Conservation (phyloP, 2,888 invertebrate species). For the Leptinotarsa peninsularis region DNA sequence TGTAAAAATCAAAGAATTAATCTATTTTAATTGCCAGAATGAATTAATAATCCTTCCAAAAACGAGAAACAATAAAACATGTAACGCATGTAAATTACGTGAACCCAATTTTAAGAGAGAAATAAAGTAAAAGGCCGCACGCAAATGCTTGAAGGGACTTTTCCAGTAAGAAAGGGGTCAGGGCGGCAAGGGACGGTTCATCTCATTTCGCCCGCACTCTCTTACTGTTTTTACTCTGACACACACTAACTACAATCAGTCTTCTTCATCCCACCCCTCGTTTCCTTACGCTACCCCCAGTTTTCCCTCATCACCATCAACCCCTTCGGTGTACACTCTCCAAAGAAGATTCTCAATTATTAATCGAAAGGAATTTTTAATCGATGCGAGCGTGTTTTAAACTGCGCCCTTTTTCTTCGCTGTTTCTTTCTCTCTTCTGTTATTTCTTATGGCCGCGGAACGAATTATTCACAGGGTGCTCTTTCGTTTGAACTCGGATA, state of each 20-base stretch:
- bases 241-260: conserved; percentile 67
- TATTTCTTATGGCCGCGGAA: conserved; percentile 42
- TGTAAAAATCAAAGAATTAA: conserved; percentile 8
- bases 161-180: conserved; percentile 24
- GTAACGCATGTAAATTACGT: conserved; percentile 51
- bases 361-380: conserved; percentile 66
- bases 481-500: not conserved
- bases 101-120: conserved; percentile 53
- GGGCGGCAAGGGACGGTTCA: conserved; percentile 69
- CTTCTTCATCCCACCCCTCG: conserved; percentile 59
- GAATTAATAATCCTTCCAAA: conserved; percentile 22
- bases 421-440: conserved; percentile 49
- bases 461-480: conserved; percentile 32
- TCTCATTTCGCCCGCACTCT: conserved; percentile 77
- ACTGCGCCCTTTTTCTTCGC: conserved; percentile 55
- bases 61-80: conserved; percentile 37
- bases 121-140: conserved; percentile 54
- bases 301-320: conserved; percentile 60
- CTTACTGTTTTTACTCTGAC: conserved; percentile 67
- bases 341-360: conserved; percentile 65
- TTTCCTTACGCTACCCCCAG: conserved; percentile 46
- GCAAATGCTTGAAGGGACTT: conserved; percentile 49
- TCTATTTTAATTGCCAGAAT: conserved; percentile 29
- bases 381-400: conserved; percentile 63
- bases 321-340: conserved; percentile 63